These are phyloP conservation scores for Odontomyia ornata DNA, from an alignment of 2,888 invertebrate genomes.

Conservation along the genomic window DNA sequence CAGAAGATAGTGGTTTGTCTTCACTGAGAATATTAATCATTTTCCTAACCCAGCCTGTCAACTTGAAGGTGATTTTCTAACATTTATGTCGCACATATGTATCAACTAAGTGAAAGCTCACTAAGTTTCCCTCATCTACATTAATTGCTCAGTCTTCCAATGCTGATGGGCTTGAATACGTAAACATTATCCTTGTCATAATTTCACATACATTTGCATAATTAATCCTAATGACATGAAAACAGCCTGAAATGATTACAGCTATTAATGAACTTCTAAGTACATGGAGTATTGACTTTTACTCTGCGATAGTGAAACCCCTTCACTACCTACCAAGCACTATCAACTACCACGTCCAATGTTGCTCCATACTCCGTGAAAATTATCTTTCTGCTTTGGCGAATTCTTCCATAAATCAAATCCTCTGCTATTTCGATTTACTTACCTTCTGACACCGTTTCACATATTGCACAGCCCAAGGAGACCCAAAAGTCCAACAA, in stretches of 20 bases:
- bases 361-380: constrained; percentile 27
- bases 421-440: constrained; percentile 39
- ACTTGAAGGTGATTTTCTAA: too few relatives aligned
- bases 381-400: constrained; percentile 37
- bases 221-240: neutral
- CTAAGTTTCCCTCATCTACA: too few relatives aligned
- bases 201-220: too few relatives aligned
- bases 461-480: constrained; percentile 22
- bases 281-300: constrained; percentile 11
- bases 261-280: constrained; percentile 20
- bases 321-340: neutral
- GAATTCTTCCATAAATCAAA: constrained; percentile 37
- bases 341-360: neutral
- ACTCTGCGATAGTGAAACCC: constrained; percentile 26
- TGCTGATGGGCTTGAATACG: too few relatives aligned
- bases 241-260: neutral
- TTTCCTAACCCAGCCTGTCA: too few relatives aligned
- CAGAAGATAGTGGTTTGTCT: too few relatives aligned
- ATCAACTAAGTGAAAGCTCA: too few relatives aligned
- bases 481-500: neutral
- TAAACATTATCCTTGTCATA: too few relatives aligned
- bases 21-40: too few relatives aligned
- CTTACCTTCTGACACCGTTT: constrained; percentile 40
- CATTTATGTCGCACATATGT: too few relatives aligned
- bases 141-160: too few relatives aligned